These are phyloP conservation scores for Euzophera pinguis DNA, from an alignment of 2,888 invertebrate genomes.

Conservation along the genomic window DNA sequence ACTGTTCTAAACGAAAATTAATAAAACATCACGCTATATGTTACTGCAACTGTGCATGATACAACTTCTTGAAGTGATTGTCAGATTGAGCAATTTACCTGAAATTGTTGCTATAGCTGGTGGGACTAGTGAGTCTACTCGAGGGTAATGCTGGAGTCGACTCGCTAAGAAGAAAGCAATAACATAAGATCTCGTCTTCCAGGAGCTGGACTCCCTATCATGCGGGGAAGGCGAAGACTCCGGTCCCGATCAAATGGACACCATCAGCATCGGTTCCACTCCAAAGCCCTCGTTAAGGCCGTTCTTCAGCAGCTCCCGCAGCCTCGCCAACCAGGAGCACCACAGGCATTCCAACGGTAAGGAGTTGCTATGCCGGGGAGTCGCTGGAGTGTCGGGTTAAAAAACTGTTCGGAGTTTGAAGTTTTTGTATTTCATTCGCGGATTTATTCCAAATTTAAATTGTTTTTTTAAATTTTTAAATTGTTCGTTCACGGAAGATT, in stretches of 20 bases:
- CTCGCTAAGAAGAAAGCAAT: too few relatives aligned
- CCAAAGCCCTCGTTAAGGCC: slow-evolving; percentile 97
- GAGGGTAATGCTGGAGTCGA: too few relatives aligned
- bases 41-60: too few relatives aligned
- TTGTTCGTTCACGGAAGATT: too few relatives aligned
- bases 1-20: too few relatives aligned
- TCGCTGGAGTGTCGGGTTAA: not conserved
- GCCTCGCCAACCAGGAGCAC: slow-evolving; percentile 81
- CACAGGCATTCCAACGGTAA: slow-evolving; percentile 73
- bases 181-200: slow-evolving; percentile 31
- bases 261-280: slow-evolving; percentile 97
- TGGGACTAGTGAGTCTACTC: too few relatives aligned
- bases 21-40: too few relatives aligned
- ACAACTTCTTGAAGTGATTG: too few relatives aligned
- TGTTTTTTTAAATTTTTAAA: too few relatives aligned
- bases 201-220: slow-evolving; percentile 97
- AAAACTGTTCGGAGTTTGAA: not conserved
- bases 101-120: too few relatives aligned
- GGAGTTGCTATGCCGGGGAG: slow-evolving; percentile 9
- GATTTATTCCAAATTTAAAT: not conserved
- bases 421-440: not conserved
- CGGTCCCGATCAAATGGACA: slow-evolving; percentile 94
- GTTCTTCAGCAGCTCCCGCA: slow-evolving; percentile 95
- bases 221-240: slow-evolving; percentile 92
- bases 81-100: too few relatives aligned